These are phyloP conservation scores for Horisme vitalbata DNA, from an alignment of 2,888 invertebrate species.

Conservation along the genomic window DNA sequence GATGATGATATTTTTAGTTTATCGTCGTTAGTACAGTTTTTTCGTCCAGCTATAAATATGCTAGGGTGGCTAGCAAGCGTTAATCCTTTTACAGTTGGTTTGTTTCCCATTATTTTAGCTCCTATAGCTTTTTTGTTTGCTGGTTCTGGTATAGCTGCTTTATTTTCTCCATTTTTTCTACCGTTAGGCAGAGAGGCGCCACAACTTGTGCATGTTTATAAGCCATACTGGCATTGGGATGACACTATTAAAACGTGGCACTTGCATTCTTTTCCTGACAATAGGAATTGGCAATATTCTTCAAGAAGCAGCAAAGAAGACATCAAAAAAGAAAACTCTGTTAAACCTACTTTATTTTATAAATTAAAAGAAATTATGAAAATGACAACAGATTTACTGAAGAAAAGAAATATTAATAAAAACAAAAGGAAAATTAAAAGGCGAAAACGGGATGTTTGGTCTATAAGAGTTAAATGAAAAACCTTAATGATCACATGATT, in stretches of 20 bases:
- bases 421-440: slow-evolving; percentile 53
- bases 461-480: slow-evolving; percentile 48
- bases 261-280: slow-evolving; percentile 62
- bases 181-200: slow-evolving; percentile 74
- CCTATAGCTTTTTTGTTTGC: slow-evolving; percentile 85
- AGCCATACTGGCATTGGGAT: slow-evolving; percentile 83
- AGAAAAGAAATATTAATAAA: slow-evolving; percentile 31
- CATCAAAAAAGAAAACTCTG: slow-evolving; percentile 26
- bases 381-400: slow-evolving; percentile 44
- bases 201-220: slow-evolving; percentile 60
- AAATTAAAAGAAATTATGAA: slow-evolving; percentile 58
- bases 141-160: slow-evolving; percentile 83
- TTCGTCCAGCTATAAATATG: slow-evolving; percentile 76
- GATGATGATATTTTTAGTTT: slow-evolving; percentile 78
- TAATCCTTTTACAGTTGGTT: slow-evolving; percentile 83
- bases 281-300: slow-evolving; percentile 44
- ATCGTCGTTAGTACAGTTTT: slow-evolving; percentile 67
- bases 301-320: slow-evolving; percentile 44
- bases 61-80: slow-evolving; percentile 80
- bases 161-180: slow-evolving; percentile 85
- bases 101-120: slow-evolving; percentile 84
- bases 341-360: slow-evolving; percentile 46
- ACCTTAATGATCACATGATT: neutral
- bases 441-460: slow-evolving; percentile 61
- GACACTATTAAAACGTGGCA: slow-evolving; percentile 81